Evolutionary conservation across 2,113 vertebrate genomes (phyloP).

Genomic region (Stegostoma tigrinum): DNA sequence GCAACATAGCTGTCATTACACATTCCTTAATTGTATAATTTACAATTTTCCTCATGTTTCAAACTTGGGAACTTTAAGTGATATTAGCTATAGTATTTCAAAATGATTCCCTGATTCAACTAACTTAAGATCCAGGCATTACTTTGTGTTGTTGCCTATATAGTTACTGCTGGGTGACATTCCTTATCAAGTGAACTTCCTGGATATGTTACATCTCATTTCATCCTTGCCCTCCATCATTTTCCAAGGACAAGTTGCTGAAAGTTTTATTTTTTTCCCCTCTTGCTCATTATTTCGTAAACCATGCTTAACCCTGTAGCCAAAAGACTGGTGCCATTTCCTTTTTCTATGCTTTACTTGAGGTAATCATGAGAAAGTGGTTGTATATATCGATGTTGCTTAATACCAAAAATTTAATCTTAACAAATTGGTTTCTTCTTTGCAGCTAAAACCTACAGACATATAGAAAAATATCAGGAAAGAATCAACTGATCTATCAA

Average conservation of each 20-base stretch:
- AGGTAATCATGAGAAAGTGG: neutral
- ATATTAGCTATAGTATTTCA: constrained; percentile 33
- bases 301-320: neutral
- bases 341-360: neutral
- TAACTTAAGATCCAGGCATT: neutral
- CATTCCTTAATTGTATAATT: constrained; percentile 31
- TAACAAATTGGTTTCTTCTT: neutral
- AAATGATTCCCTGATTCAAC: neutral
- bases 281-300: neutral
- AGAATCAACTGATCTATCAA: neutral
- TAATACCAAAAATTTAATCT: neutral
- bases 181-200: neutral
- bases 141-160: neutral
- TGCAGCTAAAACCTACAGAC: neutral
- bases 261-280: neutral
- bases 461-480: neutral
- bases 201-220: neutral
- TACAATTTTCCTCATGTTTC: constrained; percentile 24
- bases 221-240: neutral
- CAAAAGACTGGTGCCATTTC: neutral
- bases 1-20: constrained; percentile 22
- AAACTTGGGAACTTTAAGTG: constrained; percentile 18
- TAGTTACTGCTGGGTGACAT: neutral
- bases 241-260: neutral
- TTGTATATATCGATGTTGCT: neutral